Conservation (phyloP, 1,140 invertebrate genomes). For the Brachionus calyciflorus region DNA sequence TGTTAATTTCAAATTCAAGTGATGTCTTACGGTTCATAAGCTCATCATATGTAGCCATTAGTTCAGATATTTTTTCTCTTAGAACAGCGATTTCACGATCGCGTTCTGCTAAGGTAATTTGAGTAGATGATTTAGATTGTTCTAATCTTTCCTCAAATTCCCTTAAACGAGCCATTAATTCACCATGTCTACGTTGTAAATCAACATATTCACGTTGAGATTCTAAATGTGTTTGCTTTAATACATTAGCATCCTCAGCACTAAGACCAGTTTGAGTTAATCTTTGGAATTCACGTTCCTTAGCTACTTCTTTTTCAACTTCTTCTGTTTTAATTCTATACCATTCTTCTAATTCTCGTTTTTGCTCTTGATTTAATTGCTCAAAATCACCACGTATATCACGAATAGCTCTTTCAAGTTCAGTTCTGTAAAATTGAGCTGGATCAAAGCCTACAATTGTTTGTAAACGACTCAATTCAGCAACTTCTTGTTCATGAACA, state of each 20-base stretch:
- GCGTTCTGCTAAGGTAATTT: not conserved
- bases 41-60: conserved; percentile 16
- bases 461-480: conserved; percentile 21
- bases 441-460: conserved; percentile 44
- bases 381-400: conserved; percentile 46
- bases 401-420: conserved; percentile 30
- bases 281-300: conserved; percentile 30
- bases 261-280: not conserved
- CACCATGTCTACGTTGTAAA: conserved; percentile 13
- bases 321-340: conserved; percentile 47
- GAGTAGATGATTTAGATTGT: not conserved
- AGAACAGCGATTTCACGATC: conserved; percentile 5
- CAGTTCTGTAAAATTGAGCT: conserved; percentile 32
- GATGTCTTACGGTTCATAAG: conserved; percentile 26
- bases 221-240: conserved; percentile 43
- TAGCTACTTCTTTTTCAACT: conserved; percentile 5
- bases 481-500: conserved; percentile 42
- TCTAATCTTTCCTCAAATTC: conserved; percentile 45
- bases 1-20: conserved; percentile 47
- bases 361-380: conserved; percentile 28
- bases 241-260: not conserved
- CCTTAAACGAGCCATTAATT: conserved; percentile 15
- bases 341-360: conserved; percentile 43
- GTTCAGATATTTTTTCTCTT: conserved; percentile 20
- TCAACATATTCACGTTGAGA: conserved; percentile 26